These are phyloP conservation scores for Psophia crepitans DNA, from an alignment of 2,113 vertebrate genomes.

Conservation along the genomic window DNA sequence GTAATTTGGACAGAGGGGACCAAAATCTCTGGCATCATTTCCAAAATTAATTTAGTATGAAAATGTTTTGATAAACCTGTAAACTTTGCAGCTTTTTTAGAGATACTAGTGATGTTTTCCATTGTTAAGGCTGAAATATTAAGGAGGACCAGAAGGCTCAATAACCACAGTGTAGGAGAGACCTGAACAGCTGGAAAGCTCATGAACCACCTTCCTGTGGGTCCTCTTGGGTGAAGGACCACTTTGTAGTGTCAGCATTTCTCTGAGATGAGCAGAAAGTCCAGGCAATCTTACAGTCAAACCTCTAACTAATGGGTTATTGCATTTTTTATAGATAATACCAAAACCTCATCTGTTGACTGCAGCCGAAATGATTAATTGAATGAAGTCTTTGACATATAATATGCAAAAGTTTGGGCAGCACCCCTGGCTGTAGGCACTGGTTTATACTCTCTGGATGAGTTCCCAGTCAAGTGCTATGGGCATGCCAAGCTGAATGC, in stretches of 20 bases:
- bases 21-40: neutral
- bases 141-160: neutral
- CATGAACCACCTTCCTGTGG: neutral
- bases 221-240: neutral
- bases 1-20: neutral
- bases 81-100: neutral
- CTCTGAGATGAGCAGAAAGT: neutral
- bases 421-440: neutral
- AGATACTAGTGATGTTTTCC: neutral
- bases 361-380: neutral
- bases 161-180: no score
- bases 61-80: neutral
- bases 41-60: neutral
- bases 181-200: neutral
- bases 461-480: neutral
- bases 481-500: neutral
- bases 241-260: neutral
- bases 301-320: neutral
- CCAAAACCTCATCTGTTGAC: neutral
- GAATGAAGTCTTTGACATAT: neutral
- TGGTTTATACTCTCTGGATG: neutral
- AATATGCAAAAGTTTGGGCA: neutral
- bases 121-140: neutral
- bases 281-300: neutral
- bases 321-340: neutral